Percentiles rank a stretch among this genome's conserved stretches.
phyloP scores from a whole-genome alignment of 2,797 vertebrate genomes.

The Myripristis jacobus region DNA sequence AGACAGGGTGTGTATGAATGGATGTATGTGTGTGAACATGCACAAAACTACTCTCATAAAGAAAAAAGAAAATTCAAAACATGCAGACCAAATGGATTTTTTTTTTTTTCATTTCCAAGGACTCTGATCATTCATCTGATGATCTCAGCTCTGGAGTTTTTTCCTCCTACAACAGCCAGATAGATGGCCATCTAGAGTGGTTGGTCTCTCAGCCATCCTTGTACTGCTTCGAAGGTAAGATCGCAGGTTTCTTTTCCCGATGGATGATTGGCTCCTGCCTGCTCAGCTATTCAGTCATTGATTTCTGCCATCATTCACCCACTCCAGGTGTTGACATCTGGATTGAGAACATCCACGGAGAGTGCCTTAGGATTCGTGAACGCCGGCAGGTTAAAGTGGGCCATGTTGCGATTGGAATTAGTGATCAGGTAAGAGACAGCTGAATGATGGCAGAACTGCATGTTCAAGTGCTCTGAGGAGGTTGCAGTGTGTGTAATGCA shows the following conservation, averaged over 20 bases:
- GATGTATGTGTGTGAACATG: neutral
- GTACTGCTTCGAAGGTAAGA: constrained; percentile 88
- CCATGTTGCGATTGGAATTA: constrained; percentile 93
- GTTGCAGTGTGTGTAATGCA: neutral
- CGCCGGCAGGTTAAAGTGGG: constrained; percentile 90
- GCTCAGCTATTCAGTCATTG: accelerated
- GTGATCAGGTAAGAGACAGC: constrained; percentile 88
- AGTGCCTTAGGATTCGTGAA: constrained; percentile 92
- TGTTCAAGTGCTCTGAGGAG: neutral
- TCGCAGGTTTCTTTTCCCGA: accelerated
- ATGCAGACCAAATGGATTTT: neutral
- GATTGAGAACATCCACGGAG: constrained; percentile 91
- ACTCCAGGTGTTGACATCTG: constrained; percentile 91
- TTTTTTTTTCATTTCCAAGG: constrained; percentile 68
- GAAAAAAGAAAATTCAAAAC: neutral
- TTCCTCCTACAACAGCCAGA: constrained; percentile 90
- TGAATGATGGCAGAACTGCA: neutral
- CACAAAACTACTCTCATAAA: neutral
- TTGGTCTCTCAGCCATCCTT: constrained; percentile 83
- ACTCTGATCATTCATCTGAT: constrained; percentile 89
- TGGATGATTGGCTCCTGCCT: neutral
- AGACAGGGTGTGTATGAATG: constrained; percentile 81
- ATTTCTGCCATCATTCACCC: neutral
- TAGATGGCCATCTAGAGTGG: constrained; percentile 85
- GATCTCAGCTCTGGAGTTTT: constrained; percentile 95